Conservation (phyloP, 2,888 invertebrate species). For the Andrena dorsata region DNA sequence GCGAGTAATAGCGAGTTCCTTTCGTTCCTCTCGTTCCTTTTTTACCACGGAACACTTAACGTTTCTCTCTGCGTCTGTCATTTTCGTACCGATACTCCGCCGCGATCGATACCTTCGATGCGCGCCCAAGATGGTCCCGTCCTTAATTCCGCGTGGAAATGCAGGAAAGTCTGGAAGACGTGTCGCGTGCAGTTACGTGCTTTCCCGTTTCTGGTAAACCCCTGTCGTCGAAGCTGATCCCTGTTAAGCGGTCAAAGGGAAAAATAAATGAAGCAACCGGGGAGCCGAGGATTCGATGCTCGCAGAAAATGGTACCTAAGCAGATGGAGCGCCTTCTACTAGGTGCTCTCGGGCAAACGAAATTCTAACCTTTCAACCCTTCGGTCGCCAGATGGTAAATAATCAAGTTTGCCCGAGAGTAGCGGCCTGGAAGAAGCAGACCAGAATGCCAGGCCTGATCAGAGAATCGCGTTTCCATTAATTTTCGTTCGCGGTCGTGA, state of each 20-base stretch:
- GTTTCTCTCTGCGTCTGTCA: neutral
- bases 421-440: neutral
- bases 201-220: conserved; percentile 24
- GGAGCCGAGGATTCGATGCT: conserved; percentile 31
- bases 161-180: neutral
- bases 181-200: neutral
- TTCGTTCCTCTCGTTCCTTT: neutral
- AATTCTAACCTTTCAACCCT: conserved; percentile 41
- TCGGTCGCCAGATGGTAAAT: conserved; percentile 35
- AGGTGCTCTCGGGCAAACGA: conserved; percentile 10
- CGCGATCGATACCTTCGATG: conserved; percentile 1
- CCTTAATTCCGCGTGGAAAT: neutral
- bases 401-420: conserved; percentile 10
- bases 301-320: conserved; percentile 20
- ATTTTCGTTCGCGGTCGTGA: neutral
- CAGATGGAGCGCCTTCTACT: conserved; percentile 21
- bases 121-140: neutral
- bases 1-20: neutral
- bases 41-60: neutral
- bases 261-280: conserved; percentile 56
- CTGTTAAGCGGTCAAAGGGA: conserved; percentile 48
- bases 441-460: neutral
- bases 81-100: neutral
- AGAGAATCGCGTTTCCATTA: conserved; percentile 3
- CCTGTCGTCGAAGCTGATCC: conserved; percentile 14